phyloP scores from a whole-genome alignment of 2,113 vertebrate species.

The Lamprologus callipterus region DNA sequence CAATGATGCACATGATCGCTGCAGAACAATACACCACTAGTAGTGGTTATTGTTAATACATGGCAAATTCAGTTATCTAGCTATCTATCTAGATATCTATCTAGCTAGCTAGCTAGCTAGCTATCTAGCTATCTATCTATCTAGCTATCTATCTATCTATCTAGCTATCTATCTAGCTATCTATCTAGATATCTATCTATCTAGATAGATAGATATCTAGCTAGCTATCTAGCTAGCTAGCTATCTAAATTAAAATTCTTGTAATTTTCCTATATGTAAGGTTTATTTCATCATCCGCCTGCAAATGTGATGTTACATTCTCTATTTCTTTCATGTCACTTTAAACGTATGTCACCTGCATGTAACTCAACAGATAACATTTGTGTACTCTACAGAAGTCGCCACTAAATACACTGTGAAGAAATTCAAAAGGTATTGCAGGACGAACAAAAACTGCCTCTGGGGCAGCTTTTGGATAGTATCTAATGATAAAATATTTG shows the following conservation, averaged over 20 bases:
- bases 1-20: not conserved
- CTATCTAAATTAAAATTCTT: not conserved
- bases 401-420: not conserved
- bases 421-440: not conserved
- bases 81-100: accelerated
- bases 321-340: not conserved
- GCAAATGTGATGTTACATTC: not conserved
- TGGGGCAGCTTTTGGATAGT: not conserved
- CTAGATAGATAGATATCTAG: too few relatives aligned
- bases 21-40: not conserved
- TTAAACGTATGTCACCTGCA: not conserved
- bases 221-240: accelerated
- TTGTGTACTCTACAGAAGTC: not conserved
- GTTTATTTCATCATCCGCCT: not conserved
- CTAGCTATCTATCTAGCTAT: accelerated
- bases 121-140: accelerated
- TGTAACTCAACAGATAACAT: not conserved
- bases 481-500: not conserved
- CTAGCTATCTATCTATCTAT: accelerated
- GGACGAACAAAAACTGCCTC: not conserved
- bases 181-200: too few relatives aligned
- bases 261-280: not conserved
- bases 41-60: not conserved
- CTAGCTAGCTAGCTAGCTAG: accelerated
- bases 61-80: not conserved